Base-by-base conservation (phyloP, 2,113 vertebrate genomes). In the Oryzias javanicus region DNA sequence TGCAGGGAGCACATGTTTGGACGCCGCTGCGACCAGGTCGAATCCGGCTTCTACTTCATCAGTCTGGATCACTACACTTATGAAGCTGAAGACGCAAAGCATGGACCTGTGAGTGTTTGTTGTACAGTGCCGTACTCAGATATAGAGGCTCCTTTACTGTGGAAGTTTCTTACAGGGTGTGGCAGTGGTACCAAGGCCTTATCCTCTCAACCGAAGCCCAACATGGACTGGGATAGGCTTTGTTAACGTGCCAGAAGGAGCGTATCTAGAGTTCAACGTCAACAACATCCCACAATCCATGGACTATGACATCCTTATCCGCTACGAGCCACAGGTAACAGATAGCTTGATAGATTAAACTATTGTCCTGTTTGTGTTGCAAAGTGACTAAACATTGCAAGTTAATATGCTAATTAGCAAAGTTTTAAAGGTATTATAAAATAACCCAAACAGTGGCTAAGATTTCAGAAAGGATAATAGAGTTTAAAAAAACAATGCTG, bases 171-270 rank as follows among this genome's bases (percentile, higher is more conserved):
- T 13, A 54, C 74, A 99, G 97, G 94, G 91, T 1, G 94, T 95
- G 69, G 92, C 67, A 0, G 58, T 95, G 67, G 80, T 95, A 24
- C 93, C 91, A 15, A 92, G 97, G 35, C 89, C 91, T 14, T 92
- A 92, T 24, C 91, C 94, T 0, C 87, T 83, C 10, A 93, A 95
- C 60, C 93, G 94, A 27, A 91, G 85, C 4, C 95, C 95, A 0
- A 98, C 96, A 0, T 99, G 97, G 97, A 98, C 96, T 0, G 97
- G 97, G 44, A 83, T 90, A 53, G 97, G 97, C 7, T 98, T 99
- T 2, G 95, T 91, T 27, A 92, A 90, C 14, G 93, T 98, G 15
- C 95, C 96, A 1, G 96, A 98, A 87, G 93, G 96, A 27, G 92
- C 90, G 0, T 92, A 92, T 71, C 69, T 99, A 55, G 93, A 94